Base-by-base conservation (phyloP, 2,797 vertebrate genomes). In the Champsocephalus esox region DNA sequence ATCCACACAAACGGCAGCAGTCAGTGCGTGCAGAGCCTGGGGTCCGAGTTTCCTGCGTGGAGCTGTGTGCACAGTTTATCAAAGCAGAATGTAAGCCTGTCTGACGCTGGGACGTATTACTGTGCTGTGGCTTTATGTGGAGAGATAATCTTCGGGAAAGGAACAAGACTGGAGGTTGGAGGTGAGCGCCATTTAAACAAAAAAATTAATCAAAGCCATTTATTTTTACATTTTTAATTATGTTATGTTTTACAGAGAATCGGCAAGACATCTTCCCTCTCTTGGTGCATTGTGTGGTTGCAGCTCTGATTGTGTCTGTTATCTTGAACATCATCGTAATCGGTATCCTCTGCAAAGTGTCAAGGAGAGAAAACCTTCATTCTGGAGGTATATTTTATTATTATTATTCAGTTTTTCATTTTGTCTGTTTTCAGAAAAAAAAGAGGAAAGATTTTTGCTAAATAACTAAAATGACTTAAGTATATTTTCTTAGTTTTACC, bases 71-170 rank as follows among this genome's bases (percentile, higher is more conserved):
- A 82, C 74, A 82, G 61, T 12, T 66, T 89, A 17, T 32, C 75
- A 0, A 88, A 79, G 76, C 87, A 48, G 5, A 80, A 56, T 0
- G 66, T 90, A 21, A 77, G 34, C 13, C 0, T 1, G 49, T 80
- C 82, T 13, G 81, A 86, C 52, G 73, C 70, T 11, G 91, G 66
- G 28, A 87, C 7, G 5, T 90, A 87, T 43, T 75, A 78, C 79
- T 93, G 92, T 28, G 79, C 88, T 44, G 82, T 90, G 66, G 82
- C 82, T 66, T 75, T 57, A 0, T 92, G 92, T 59, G 56, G 87
- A n/a, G 56, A 85, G 59, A 82, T 92, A 9, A 19, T 91, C 19
- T 80, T 89, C 45, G 84, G 85, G 8, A 72, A 75, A 3, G 78
- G 73, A 61, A 80, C 75, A 0, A 75, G 17, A 28, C 45, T 86